These are phyloP conservation scores for Osmerus eperlanus DNA, from an alignment of 2,113 vertebrate species.

Conservation along the genomic window DNA sequence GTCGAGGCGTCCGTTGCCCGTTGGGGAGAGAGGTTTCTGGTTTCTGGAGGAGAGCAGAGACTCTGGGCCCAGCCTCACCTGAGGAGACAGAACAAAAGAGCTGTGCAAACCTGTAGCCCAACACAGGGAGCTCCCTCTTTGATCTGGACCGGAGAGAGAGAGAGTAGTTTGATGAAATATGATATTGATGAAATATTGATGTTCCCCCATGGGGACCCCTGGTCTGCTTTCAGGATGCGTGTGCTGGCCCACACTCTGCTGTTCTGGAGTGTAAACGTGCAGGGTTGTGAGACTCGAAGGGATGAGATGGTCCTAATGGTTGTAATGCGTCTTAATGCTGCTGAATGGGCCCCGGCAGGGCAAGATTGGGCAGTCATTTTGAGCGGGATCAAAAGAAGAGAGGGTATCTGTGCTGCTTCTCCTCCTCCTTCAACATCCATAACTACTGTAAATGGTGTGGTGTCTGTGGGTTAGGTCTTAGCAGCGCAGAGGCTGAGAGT, in stretches of 20 bases:
- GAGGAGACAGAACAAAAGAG: constrained; percentile 68
- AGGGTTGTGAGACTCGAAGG: constrained; percentile 35
- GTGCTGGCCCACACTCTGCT: constrained; percentile 51
- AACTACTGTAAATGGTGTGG: background rate
- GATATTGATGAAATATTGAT: constrained; percentile 76
- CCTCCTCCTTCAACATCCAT: background rate
- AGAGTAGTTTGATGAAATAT: constrained; percentile 77
- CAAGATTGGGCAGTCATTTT: constrained; percentile 33
- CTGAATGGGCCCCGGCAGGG: constrained; percentile 42
- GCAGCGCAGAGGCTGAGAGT: too few relatives aligned
- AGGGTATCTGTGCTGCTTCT: background rate
- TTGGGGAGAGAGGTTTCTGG: constrained; percentile 52
- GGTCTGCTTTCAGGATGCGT: constrained; percentile 61
- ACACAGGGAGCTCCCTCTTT: constrained; percentile 63
- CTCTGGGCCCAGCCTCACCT: constrained; percentile 56
- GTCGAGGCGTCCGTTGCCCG: too few relatives aligned
- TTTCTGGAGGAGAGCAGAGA: constrained; percentile 51
- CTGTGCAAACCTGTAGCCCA: constrained; percentile 69
- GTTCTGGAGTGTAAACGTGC: constrained; percentile 52
- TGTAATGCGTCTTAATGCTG: constrained; percentile 60
- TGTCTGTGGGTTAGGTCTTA: background rate
- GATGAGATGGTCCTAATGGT: constrained; percentile 48
- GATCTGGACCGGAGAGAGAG: constrained; percentile 72
- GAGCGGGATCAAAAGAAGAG: constrained; percentile 57
- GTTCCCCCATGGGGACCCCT: constrained; percentile 51